Evolutionary conservation across 2,888 invertebrate genomes (phyloP).

Genomic region (Chrysolina oricalcia): DNA sequence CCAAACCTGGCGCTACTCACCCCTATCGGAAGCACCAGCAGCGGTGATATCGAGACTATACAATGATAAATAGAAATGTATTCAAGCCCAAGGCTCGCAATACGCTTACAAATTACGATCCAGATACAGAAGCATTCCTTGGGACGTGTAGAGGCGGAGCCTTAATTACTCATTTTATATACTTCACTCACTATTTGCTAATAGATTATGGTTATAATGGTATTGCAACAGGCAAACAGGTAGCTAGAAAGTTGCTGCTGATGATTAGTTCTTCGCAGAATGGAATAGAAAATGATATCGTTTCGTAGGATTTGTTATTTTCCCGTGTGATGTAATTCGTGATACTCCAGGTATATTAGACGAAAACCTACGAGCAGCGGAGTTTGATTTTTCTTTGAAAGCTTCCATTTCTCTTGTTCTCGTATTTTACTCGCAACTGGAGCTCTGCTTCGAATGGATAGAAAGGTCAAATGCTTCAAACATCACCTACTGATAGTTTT

Average conservation of each 20-base stretch:
- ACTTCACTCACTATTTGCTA: conserved; percentile 69
- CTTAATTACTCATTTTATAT: conserved; percentile 71
- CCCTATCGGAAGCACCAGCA: conserved; percentile 16
- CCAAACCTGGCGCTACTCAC: not conserved
- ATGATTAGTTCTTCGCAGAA: not conserved
- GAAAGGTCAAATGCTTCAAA: too few relatives aligned
- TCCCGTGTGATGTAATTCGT: not conserved
- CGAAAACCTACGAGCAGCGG: not conserved
- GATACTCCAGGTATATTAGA: conserved; percentile 2
- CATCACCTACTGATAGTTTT: too few relatives aligned
- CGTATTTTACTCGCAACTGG: too few relatives aligned
- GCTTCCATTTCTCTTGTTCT: not conserved
- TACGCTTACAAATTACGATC: conserved; percentile 70
- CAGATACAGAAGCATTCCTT: conserved; percentile 71
- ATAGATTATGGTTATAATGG: conserved; percentile 63
- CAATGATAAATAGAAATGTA: conserved; percentile 69
- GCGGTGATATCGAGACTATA: conserved; percentile 56
- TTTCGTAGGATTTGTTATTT: not conserved
- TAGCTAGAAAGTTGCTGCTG: conserved; percentile 16
- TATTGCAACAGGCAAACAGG: conserved; percentile 38
- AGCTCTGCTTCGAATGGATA: too few relatives aligned
- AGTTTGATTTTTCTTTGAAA: not conserved
- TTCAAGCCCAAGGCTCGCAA: conserved; percentile 67
- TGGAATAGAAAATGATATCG: not conserved
- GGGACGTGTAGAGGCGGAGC: conserved; percentile 70